Base-by-base conservation (phyloP, 1,140 invertebrate genomes). In the Drosophila trapezifrons region DNA sequence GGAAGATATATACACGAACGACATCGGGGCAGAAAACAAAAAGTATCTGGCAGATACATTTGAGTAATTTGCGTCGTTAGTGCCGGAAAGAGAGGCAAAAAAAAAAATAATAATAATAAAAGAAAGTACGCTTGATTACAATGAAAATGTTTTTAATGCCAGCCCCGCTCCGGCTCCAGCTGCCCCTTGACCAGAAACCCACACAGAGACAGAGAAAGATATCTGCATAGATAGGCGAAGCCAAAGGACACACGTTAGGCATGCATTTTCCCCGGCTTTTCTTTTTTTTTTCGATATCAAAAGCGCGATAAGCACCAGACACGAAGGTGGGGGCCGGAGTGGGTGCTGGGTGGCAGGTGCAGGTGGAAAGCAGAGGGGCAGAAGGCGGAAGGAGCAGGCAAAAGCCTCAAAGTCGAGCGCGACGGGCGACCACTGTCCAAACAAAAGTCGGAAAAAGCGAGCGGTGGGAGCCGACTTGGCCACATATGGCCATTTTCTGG, bases 51-150 rank as follows among this genome's bases (percentile, higher is more conserved):
- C 85, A 90, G 84, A 89, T 90, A 89, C 85, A 89, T 89, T 89
- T 89, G 85, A 89, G 84, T 89, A 89, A 89, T 89, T 89, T 89
- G 84, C 85, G 84, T 89, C 84, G 84, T 89, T 89, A 84, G 84
- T 80, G 81, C 55, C 80, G 81, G 83, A 86, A 47, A 73, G 83
- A 86, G 84, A 89, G 79, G 80, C 77, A 78, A 78, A 79, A 89
- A 78, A 80, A 89, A 78, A 80, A 79, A 89, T 80, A 80, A 90
- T 89, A 87, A 89, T 87, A 90, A 89, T 89, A 89, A 89, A 89
- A 89, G 84, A 89, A 89, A 89, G 84, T 89, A 89, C 84, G 85
- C 85, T 89, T 89, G 84, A 89, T 89, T 89, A 90, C 84, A 89
- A 89, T 89, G 85, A 89, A 89, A 89, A 89, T 89, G 85, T 89